Percentiles rank a stretch among this genome's conserved stretches.
Evolutionary conservation across 2,113 vertebrate genomes (phyloP).

Genomic region (Mystacornis crossleyi): DNA sequence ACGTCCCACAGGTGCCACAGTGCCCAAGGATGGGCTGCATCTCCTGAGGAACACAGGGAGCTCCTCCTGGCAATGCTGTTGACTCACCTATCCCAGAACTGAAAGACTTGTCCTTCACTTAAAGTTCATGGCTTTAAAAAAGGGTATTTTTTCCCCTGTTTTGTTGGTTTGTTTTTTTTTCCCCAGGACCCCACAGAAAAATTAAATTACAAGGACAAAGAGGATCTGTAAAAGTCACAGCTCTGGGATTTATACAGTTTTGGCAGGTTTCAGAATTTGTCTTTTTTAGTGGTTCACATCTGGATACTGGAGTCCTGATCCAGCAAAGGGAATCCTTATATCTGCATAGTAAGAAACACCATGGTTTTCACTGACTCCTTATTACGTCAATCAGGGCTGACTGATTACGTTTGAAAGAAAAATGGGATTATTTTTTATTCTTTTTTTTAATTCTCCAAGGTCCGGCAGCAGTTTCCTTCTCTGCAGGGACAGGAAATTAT

Average conservation of each 20-base stretch:
- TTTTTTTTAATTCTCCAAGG: background rate
- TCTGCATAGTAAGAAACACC: background rate
- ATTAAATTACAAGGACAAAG: background rate
- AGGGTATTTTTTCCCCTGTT: background rate
- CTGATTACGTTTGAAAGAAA: background rate
- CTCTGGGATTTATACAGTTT: background rate
- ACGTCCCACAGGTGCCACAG: background rate
- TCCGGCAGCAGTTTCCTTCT: background rate
- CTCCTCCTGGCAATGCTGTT: background rate
- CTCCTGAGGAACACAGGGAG: background rate
- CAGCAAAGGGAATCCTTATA: background rate
- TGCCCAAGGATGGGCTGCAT: background rate
- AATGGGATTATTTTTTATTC: background rate
- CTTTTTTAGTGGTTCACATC: background rate
- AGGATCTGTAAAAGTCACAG: background rate
- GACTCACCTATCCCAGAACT: background rate
- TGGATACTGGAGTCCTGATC: background rate
- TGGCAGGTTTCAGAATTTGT: background rate
- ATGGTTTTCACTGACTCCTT: background rate
- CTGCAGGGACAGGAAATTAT: background rate
- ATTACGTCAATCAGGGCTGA: background rate
- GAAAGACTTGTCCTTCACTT: background rate
- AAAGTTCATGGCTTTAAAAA: background rate
- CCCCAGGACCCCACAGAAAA: background rate
- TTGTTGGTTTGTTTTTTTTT: rapidly evolving